A percentile compares a stretch with the other conserved stretches of the same genome.
Conservation (phyloP, 2,888 invertebrate genomes). For the Lamellibrachia satsuma region DNA sequence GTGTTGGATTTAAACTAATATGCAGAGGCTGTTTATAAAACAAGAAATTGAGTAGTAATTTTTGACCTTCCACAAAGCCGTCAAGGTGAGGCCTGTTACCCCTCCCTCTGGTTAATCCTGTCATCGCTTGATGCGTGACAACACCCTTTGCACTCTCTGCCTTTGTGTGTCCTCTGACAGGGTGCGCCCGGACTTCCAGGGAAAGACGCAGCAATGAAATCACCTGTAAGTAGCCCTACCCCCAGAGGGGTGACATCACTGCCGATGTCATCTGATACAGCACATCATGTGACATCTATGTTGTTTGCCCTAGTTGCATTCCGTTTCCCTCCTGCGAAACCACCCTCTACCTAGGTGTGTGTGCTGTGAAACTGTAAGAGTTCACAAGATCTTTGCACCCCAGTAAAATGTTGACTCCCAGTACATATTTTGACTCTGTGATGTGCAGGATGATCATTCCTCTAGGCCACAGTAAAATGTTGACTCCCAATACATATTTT, state of each 20-base stretch:
- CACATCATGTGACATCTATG: not conserved
- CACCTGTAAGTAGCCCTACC: constrained; percentile 10
- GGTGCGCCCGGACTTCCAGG: not conserved
- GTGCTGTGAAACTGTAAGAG: not conserved
- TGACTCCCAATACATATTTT: too few relatives aligned
- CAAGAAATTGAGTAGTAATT: not conserved
- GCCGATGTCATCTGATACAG: not conserved
- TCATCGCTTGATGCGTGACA: not conserved
- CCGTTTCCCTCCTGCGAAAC: not conserved
- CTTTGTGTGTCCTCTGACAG: not conserved
- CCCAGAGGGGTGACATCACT: not conserved
- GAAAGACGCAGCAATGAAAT: not conserved
- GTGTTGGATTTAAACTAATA: not conserved
- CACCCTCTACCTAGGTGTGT: not conserved
- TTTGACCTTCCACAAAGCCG: not conserved
- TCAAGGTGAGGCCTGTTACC: not conserved
- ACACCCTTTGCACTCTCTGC: constrained; percentile 7
- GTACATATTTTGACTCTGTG: not conserved
- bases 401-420: not conserved
- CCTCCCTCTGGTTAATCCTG: not conserved
- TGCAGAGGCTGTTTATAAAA: not conserved
- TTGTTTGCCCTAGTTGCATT: constrained; percentile 12
- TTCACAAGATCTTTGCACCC: not conserved
- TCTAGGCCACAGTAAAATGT: too few relatives aligned
- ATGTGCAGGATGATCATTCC: not conserved